These are phyloP conservation scores for Petaurus breviceps DNA, from an alignment of 2,113 vertebrate genomes.

Conservation along the genomic window DNA sequence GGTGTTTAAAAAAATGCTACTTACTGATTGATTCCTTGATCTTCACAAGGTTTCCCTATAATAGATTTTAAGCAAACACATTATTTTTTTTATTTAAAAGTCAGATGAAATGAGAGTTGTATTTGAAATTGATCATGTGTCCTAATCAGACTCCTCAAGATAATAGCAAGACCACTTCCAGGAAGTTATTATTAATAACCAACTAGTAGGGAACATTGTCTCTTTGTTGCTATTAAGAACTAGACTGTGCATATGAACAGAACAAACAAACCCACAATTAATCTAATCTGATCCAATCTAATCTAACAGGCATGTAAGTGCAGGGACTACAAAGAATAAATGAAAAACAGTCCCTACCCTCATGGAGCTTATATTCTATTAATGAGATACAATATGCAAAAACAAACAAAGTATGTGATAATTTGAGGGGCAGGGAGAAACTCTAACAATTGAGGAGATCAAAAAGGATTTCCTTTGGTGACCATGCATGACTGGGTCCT, in stretches of 20 bases:
- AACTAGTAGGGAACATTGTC: neutral
- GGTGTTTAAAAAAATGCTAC: neutral
- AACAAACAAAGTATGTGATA: neutral
- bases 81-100: neutral
- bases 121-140: neutral
- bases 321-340: too few species aligned
- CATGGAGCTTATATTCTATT: too few species aligned
- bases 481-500: neutral
- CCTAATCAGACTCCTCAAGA: neutral
- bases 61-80: neutral
- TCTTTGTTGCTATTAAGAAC: neutral
- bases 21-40: neutral
- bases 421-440: neutral
- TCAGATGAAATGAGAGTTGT: neutral
- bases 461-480: neutral
- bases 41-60: neutral
- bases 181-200: neutral
- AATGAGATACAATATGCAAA: neutral
- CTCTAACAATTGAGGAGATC: neutral
- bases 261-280: neutral
- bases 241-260: neutral
- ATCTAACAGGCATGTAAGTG: neutral
- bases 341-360: too few species aligned
- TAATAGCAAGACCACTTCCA: neutral
- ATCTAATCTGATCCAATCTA: neutral